Conservation (phyloP, 2,113 vertebrate species). For the Enhydra lutris region DNA sequence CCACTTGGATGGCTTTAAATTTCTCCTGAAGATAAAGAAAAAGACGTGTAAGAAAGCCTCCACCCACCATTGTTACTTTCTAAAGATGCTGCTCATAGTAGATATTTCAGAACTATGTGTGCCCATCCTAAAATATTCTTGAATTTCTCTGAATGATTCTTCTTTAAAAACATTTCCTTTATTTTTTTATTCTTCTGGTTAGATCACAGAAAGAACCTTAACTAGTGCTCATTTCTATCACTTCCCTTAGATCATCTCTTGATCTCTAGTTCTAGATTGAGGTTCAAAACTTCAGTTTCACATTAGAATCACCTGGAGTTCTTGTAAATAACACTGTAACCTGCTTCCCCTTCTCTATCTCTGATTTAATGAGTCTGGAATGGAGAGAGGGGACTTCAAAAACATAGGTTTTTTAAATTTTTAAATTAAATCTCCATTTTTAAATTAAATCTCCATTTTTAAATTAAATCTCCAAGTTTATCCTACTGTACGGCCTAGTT, state of each 20-base stretch:
- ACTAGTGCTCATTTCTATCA: background rate
- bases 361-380: background rate
- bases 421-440: background rate
- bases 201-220: background rate
- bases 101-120: background rate
- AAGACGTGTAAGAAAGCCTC: background rate
- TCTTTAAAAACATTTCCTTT: background rate
- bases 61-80: background rate
- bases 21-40: constrained; percentile 83
- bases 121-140: background rate
- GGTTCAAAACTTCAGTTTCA: background rate
- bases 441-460: background rate
- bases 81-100: background rate
- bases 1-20: constrained; percentile 86
- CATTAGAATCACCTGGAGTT: background rate
- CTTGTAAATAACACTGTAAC: background rate
- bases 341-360: background rate
- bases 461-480: background rate
- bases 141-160: background rate
- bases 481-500: background rate
- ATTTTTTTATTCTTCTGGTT: background rate
- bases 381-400: background rate
- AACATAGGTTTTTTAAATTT: background rate
- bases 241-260: background rate
- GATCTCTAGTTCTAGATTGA: background rate